A percentile compares a stretch with the other conserved stretches of the same genome.
phyloP scores from a whole-genome alignment of 2,888 invertebrate species.

The Galeopsomyia nigrocyanea region DNA sequence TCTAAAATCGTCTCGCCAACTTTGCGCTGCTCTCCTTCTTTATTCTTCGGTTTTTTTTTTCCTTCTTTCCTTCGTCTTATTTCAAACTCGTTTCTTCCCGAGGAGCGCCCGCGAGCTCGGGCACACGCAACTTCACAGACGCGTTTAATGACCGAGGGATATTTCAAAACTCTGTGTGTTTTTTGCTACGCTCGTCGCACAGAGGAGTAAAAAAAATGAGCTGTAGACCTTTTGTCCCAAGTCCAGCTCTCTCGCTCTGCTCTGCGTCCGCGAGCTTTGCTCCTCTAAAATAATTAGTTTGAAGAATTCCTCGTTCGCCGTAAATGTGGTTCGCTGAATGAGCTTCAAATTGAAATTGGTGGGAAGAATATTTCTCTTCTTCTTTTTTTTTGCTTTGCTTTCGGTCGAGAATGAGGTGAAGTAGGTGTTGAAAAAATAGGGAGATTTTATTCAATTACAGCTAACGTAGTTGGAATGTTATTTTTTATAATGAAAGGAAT shows the following conservation, averaged over 20 bases:
- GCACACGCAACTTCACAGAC: conserved; percentile 11
- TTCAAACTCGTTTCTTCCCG: conserved; percentile 24
- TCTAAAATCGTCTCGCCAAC: neutral
- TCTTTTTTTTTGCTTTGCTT: too few relatives aligned
- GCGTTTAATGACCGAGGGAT: too few relatives aligned
- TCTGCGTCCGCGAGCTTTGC: conserved; percentile 12
- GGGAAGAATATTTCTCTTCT: too few relatives aligned
- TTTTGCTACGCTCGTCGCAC: too few relatives aligned
- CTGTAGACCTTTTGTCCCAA: conserved; percentile 35
- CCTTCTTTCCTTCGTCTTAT: conserved; percentile 11
- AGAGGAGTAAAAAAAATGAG: conserved; percentile 1
- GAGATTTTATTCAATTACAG: too few relatives aligned
- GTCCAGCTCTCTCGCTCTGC: conserved; percentile 8
- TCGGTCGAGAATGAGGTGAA: too few relatives aligned
- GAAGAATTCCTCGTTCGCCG: conserved; percentile 8
- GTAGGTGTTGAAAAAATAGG: too few relatives aligned
- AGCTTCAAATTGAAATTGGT: too few relatives aligned
- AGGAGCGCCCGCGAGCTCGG: too few relatives aligned
- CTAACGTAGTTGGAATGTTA: too few relatives aligned
- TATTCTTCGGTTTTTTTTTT: conserved; percentile 2
- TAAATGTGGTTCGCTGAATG: neutral
- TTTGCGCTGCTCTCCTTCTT: neutral
- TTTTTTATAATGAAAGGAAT: too few relatives aligned
- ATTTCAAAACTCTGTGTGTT: too few relatives aligned
- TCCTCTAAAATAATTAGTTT: conserved; percentile 15